Evolutionary conservation across 2,113 vertebrate genomes (phyloP), one percentile per base, ranked within the genome.

Genomic region (Charadrius vociferus): DNA sequence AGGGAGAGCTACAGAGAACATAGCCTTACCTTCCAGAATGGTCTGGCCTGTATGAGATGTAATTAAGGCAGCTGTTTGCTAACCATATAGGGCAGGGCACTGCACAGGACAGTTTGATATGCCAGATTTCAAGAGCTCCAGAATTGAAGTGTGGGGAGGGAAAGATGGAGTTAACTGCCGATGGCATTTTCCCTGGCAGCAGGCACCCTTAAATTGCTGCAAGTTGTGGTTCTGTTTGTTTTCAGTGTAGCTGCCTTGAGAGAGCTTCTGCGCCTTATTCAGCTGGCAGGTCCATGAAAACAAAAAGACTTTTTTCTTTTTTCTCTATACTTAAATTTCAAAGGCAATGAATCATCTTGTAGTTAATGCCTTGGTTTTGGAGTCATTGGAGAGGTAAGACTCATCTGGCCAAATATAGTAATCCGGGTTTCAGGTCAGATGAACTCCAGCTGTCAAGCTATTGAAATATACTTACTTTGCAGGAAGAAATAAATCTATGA

Each of bases 401-500:
- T 88, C 29, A 62, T 86, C 75, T 91, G 37, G 55, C 63, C 86
- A 91, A 92, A 83, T 66, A 74, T 5, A 78, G 55, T 78, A 14
- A 84, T 73, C 49, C 0, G 1, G 41, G 72, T 83, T 95, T 92
- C 91, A 83, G 63, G 72, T 78, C 72, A 78, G 72, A 94, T 59
- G n/a, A 92, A 86, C 47, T 83, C n/a, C 53, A 77, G 47, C 53
- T 87, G 88, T 77, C 88, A 94, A 88, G 20, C 21, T 71, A 53
- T 45, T 95, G 88, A 95, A 94, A 78, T 93, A 90, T 18, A 56
- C 37, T 93, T 67, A 73, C 22, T 91, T 70, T 92, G 75, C 78
- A 91, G 91, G 86, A 96, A 95, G 86, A 95, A 92, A 88, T 93
- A 95, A 92, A 90, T 95, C 82, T 81, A 45, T 36, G 34, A 68